Conservation (phyloP, 2,888 invertebrate genomes). For the Tetranychus piercei region DNA sequence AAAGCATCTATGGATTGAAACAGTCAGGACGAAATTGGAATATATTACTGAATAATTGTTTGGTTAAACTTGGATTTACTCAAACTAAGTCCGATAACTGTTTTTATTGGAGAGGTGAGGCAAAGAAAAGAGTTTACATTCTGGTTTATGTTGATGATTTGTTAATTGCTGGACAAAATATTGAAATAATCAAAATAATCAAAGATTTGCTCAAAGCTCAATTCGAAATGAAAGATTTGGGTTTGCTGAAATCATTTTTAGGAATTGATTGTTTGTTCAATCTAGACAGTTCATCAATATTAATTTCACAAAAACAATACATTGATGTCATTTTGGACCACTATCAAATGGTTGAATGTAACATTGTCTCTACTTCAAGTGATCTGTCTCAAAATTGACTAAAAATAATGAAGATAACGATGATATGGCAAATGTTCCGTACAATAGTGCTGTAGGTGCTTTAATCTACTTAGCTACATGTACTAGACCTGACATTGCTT, state of each 20-base stretch:
- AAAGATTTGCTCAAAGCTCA: not conserved
- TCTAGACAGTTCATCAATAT: constrained; percentile 4
- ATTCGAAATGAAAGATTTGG: constrained; percentile 13
- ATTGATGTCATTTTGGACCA: not conserved
- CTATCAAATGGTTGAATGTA: constrained; percentile 18
- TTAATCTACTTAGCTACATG: constrained; percentile 11
- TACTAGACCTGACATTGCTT: constrained; percentile 18
- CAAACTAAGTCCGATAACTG: constrained; percentile 21
- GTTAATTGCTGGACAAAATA: constrained; percentile 11
- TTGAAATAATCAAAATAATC: constrained; percentile 9
- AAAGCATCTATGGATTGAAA: constrained; percentile 27
- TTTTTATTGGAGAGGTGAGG: constrained; percentile 18
- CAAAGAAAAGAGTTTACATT: constrained; percentile 17
- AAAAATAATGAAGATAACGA: not conserved
- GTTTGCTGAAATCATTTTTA: not conserved
- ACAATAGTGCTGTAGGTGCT: constrained; percentile 11
- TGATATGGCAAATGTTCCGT: not conserved
- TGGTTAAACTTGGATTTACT: constrained; percentile 20
- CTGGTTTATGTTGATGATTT: constrained; percentile 26
- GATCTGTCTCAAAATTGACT: not conserved
- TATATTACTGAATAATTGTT: constrained; percentile 17
- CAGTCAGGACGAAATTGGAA: constrained; percentile 26
- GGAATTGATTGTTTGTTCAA: constrained; percentile 13
- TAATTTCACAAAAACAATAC: not conserved
- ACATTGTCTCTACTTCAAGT: constrained; percentile 11